phyloP scores from a whole-genome alignment of 1,140 invertebrate species.

The Lasioglossum baleicum region DNA sequence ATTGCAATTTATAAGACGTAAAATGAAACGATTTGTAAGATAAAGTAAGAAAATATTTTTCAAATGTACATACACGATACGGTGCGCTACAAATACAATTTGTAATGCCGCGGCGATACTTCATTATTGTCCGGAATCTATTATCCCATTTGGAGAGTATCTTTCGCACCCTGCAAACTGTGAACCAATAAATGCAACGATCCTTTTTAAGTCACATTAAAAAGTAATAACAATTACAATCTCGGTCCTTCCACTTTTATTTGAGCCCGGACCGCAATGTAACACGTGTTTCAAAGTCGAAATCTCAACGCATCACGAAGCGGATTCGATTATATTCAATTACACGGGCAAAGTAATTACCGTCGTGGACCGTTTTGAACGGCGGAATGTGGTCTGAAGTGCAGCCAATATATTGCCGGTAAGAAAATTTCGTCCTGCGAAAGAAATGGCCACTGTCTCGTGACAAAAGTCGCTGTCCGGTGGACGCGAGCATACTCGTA shows the following conservation, averaged over 20 bases:
- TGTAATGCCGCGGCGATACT: too few relatives aligned
- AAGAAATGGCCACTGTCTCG: constrained; percentile 1
- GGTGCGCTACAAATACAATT: too few relatives aligned
- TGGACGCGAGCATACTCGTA: not conserved
- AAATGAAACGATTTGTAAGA: too few relatives aligned
- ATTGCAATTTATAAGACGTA: too few relatives aligned
- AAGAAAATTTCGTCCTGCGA: not conserved
- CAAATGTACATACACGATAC: too few relatives aligned
- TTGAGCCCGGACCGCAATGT: not conserved
- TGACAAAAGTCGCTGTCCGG: constrained; percentile 17
- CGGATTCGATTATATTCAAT: not conserved
- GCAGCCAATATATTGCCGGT: not conserved
- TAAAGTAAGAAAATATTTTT: too few relatives aligned
- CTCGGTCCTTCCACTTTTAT: not conserved
- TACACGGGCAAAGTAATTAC: constrained; percentile 2
- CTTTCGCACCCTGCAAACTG: not conserved
- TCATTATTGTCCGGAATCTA: not conserved
- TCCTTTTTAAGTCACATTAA: not conserved
- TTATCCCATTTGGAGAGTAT: not conserved
- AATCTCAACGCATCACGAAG: not conserved
- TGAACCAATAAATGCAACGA: not conserved
- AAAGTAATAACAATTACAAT: not conserved
- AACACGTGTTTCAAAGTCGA: not conserved
- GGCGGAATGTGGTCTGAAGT: not conserved
- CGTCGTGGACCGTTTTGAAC: not conserved